Base-by-base conservation (phyloP, 2,888 invertebrate genomes). In the Gymnosoma rotundatum region DNA sequence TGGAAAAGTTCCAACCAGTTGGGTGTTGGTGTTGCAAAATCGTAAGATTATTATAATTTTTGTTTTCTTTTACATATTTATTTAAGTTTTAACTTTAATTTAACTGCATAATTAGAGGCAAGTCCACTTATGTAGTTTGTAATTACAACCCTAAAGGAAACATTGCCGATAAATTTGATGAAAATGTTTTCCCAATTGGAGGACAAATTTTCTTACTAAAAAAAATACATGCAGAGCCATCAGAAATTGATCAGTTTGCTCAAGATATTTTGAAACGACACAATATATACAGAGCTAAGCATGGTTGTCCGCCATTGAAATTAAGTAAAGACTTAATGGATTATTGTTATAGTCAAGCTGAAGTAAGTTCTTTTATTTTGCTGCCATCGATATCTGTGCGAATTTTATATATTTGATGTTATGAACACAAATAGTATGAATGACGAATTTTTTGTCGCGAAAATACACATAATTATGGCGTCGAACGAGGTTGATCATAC, bases 1-100 rank as follows among this genome's bases (percentile, higher is more conserved):
- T 97, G 97, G 97, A 95, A 95, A 88, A 94, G 94, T 56, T 95
- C 95, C 74, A 94, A 93, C 75, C 95, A 96, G 89, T 90, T 97
- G n/a, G 97, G 97, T 0, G 94, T 97, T 0, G 97, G 96, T 4
- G 94, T 95, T 88, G 95, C 89, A 0, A 86, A 88, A 78, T 88
- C 70, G 90, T 90, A 25, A 81, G 83, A n/a, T n/a, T n/a, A n/a
- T n/a, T n/a, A 1, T 18, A n/a, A 6, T 25, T 45, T n/a, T 45
- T 5, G 2, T 6, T 32, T 32, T 6, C 8, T 5, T 32, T 6
- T 32, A 3, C 20, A 16, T 32, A 36, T 32, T 18, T 25, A 20
- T 14, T 67, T 0, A 32, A 54, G 8, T 50, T 18, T 21, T 14
- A 7, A 7, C 21, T 18, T 18, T 8, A 25, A 54, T 32, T 45